These are phyloP conservation scores for Scaptodrosophila latifasciaeformis DNA, from an alignment of 2,888 invertebrate genomes.

Conservation along the genomic window DNA sequence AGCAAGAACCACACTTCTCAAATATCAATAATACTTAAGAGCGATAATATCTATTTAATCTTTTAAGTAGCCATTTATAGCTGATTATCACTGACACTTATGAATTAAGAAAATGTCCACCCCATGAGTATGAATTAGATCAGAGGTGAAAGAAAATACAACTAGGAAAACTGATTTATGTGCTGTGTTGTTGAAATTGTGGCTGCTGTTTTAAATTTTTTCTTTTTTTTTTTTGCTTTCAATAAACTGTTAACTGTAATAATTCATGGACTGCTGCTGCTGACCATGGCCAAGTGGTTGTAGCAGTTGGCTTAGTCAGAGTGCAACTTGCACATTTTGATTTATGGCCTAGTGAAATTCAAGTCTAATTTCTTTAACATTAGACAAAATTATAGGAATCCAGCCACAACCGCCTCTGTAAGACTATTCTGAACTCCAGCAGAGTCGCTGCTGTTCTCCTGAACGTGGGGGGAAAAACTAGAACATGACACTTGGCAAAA, in stretches of 20 bases:
- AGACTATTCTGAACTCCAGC: slow-evolving; percentile 38
- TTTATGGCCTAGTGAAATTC: slow-evolving; percentile 61
- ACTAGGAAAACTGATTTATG: slow-evolving; percentile 54
- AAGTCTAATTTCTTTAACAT: slow-evolving; percentile 66
- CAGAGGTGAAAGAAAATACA: no score
- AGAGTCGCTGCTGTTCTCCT: slow-evolving; percentile 26
- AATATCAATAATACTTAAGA: no score
- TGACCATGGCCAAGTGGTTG: slow-evolving; percentile 31
- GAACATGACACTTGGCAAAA: no score
- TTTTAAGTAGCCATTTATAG: no score
- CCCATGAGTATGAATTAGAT: no score
- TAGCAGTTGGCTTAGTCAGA: no score
- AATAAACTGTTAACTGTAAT: slow-evolving; percentile 65
- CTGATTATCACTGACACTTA: slow-evolving; percentile 54
- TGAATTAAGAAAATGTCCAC: no score
- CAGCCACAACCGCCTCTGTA: no score
- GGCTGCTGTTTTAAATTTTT: no score
- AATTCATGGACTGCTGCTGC: slow-evolving; percentile 44
- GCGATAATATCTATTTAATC: no score
- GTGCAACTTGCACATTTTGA: slow-evolving; percentile 39
- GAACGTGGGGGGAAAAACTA: no score
- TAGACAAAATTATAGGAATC: slow-evolving; percentile 53
- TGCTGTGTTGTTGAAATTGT: slow-evolving; percentile 27
- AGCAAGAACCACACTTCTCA: no score
- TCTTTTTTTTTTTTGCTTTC: slow-evolving; percentile 22